Percentiles rank a stretch among this genome's conserved stretches.
Conservation (phyloP, 2,113 vertebrate genomes). For the Ranitomeya variabilis region DNA sequence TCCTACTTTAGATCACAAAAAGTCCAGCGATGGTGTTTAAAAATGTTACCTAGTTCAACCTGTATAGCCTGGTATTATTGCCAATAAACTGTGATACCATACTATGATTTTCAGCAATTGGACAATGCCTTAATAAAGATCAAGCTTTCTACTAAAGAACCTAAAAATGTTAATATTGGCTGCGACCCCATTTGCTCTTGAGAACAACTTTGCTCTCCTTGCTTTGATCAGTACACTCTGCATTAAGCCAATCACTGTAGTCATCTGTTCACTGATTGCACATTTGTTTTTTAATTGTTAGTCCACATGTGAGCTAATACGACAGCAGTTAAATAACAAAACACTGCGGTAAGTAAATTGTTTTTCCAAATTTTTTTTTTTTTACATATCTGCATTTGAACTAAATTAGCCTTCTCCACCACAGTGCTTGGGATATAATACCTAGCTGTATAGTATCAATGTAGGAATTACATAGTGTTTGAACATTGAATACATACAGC, state of each 20-base stretch:
- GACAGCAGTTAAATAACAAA: conserved; percentile 36
- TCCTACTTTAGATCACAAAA: not conserved
- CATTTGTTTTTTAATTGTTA: conserved; percentile 42
- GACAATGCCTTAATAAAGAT: not conserved
- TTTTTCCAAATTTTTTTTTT: not conserved
- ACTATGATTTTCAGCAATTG: not conserved
- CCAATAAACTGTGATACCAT: not conserved
- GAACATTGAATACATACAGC: not conserved
- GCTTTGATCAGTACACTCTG: not conserved
- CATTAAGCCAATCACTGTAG: conserved; percentile 15
- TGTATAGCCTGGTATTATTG: not conserved
- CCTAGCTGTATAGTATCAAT: not conserved
- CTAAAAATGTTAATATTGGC: not conserved
- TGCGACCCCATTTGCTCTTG: not conserved
- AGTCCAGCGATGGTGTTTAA: not conserved
- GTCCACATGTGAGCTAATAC: conserved; percentile 38
- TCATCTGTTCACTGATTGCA: conserved; percentile 39
- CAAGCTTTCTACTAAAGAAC: not conserved
- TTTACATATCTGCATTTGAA: not conserved
- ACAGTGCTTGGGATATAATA: not conserved
- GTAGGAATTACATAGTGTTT: not conserved
- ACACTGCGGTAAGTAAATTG: conserved; percentile 29
- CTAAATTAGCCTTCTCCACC: not conserved
- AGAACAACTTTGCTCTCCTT: not conserved
- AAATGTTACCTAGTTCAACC: not conserved